Evolutionary conservation across 2,888 invertebrate species (phyloP).

Genomic region (Bursaphelenchus okinawaensis): DNA sequence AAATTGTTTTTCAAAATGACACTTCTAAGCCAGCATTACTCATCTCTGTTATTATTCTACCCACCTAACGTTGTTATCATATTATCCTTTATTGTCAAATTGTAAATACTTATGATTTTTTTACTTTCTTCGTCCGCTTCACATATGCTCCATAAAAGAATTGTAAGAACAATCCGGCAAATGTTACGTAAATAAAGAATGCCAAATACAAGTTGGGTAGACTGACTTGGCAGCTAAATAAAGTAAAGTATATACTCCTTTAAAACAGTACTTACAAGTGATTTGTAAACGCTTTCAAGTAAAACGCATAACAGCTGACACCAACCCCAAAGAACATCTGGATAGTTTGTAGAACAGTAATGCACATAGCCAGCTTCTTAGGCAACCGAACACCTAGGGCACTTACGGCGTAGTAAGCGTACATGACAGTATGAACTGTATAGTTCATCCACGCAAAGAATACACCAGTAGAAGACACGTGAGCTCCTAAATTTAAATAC

Average conservation of each 20-base stretch:
- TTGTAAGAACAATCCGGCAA: constrained; percentile 50
- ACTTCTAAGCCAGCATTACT: too few species aligned
- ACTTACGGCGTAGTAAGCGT: background rate
- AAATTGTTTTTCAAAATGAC: background rate
- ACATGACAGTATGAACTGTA: background rate
- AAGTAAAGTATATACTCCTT: too few species aligned
- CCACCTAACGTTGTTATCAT: background rate
- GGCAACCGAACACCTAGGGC: background rate
- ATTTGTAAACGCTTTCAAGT: background rate
- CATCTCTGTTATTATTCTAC: background rate
- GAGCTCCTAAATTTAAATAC: background rate
- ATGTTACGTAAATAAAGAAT: constrained; percentile 50
- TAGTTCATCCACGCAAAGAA: background rate
- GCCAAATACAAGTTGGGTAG: constrained; percentile 49
- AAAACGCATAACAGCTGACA: constrained; percentile 12
- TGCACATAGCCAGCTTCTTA: constrained; percentile 5
- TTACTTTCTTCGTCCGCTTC: background rate
- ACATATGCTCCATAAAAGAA: constrained; percentile 49
- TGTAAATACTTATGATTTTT: too few species aligned
- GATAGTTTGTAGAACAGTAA: constrained; percentile 15
- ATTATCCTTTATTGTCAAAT: background rate
- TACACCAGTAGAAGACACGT: background rate
- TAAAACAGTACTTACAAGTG: background rate
- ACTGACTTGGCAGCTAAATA: constrained; percentile 46
- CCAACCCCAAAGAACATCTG: constrained; percentile 15